Evolutionary conservation across 2,888 invertebrate species (phyloP).

Genomic region (Hipparchia semele): DNA sequence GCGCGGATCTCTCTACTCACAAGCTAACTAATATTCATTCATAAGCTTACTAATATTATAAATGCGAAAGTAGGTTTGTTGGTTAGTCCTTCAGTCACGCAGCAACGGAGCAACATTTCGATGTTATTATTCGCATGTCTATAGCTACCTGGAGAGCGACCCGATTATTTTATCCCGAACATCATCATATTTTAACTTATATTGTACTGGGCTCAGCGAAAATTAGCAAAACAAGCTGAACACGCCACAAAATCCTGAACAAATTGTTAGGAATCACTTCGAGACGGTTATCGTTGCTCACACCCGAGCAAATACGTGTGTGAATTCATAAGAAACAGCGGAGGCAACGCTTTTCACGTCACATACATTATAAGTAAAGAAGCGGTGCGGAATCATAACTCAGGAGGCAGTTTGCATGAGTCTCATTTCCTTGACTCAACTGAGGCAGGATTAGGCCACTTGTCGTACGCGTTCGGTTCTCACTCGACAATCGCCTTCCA

Average conservation of each 20-base stretch:
- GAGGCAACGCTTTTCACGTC: constrained; percentile 42
- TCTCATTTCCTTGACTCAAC: constrained; percentile 65
- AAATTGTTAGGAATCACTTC: constrained; percentile 29
- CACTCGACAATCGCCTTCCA: constrained; percentile 47
- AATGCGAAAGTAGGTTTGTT: too few species aligned
- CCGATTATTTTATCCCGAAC: too few species aligned
- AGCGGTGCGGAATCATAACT: constrained; percentile 48
- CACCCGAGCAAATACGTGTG: constrained; percentile 31
- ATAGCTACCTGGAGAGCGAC: too few species aligned
- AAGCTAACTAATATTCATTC: not conserved
- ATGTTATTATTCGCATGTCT: too few species aligned
- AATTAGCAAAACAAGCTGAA: constrained; percentile 5
- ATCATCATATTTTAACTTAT: not conserved
- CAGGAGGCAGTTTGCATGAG: constrained; percentile 58
- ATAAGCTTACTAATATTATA: too few species aligned
- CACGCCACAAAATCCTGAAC: constrained; percentile 20
- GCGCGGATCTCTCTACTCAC: not conserved
- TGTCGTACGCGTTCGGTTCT: constrained; percentile 61
- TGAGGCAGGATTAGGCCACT: constrained; percentile 68
- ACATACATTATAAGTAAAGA: constrained; percentile 46
- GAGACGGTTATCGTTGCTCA: constrained; percentile 28
- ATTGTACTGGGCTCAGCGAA: constrained; percentile 2
- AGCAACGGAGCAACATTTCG: too few species aligned
- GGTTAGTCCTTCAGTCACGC: too few species aligned
- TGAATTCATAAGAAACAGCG: constrained; percentile 40